Conservation (phyloP, 2,888 invertebrate genomes). For the Ommatoiulus sabulosus region DNA sequence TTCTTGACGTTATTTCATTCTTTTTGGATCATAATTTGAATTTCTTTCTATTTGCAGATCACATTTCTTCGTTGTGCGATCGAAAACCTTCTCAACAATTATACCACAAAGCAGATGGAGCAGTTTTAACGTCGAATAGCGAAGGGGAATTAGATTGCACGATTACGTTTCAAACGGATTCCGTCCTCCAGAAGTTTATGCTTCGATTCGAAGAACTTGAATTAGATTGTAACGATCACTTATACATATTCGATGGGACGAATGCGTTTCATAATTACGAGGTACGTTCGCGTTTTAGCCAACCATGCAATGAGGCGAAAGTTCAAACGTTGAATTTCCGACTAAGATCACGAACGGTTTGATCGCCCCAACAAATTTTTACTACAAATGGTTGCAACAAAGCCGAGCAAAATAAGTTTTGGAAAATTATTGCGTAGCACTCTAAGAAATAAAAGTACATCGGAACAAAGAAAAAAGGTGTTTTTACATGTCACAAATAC, state of each 20-base stretch:
- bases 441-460: too few species aligned
- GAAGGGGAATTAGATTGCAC: constrained; percentile 91
- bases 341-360: too few species aligned
- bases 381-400: too few species aligned
- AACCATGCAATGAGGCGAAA: too few species aligned
- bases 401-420: too few species aligned
- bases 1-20: not conserved
- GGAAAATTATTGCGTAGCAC: too few species aligned
- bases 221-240: constrained; percentile 93
- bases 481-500: too few species aligned
- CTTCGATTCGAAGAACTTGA: constrained; percentile 91
- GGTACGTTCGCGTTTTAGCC: constrained; percentile 75
- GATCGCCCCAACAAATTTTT: too few species aligned
- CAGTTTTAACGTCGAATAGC: constrained; percentile 89
- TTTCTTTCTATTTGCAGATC: constrained; percentile 74
- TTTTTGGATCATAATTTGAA: not conserved
- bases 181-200: constrained; percentile 93
- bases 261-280: constrained; percentile 89
- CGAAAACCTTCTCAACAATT: constrained; percentile 89
- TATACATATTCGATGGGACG: constrained; percentile 92
- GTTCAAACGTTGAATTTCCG: too few species aligned
- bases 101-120: constrained; percentile 91
- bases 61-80: constrained; percentile 90
- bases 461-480: too few species aligned
- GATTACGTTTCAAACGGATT: constrained; percentile 94